Evolutionary conservation across 2,888 invertebrate species (phyloP), one percentile per base, ranked within the genome.

Genomic region (Argyra leucocephala): DNA sequence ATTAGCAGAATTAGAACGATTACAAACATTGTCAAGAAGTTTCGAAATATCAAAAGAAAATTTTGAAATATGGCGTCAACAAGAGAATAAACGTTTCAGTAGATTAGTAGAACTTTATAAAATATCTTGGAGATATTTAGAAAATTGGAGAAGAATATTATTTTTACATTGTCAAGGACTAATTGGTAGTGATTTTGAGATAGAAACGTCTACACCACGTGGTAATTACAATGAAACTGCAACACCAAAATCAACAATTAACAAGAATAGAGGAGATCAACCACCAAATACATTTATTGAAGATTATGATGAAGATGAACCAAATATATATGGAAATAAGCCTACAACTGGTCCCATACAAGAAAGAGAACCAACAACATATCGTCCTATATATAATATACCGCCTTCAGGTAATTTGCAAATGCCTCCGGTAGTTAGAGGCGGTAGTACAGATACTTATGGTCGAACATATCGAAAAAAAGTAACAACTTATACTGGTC

Each of bases 261-360:
- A 76, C 7, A 75, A 73, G 65, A 76, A 78, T 69, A 76, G 79
- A 18, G 79, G 79, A 0, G 79, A 80, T 70, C 80, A 80, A 63
- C 80, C 79, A 1, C 79, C 80, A 0, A 74, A 78, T 67, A 67
- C 71, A 0, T 76, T 74, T 59, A 75, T 76, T 18, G 78, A 79
- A 57, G 71, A 72, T 4, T 69, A 73, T n/a, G 75, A 76, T 6
- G 72, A 72, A 0, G 73, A 75, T 21, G 79, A 79, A 61, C 77
- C 78, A 0, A 76, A 75, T 0, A 67, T 78, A 9, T 75, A 73
- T 48, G 74, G 72, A 18, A 72, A 72, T 24, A 66, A 67, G 5
- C 63, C 68, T 57, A 61, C 31, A 9, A 67, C 64, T 31, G 67
- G 67, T 48, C 67, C 69, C 15, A 59, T 63, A 26, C 63, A 65